Evolutionary conservation across 2,113 vertebrate species (phyloP), one percentile per base, ranked within the genome.

Genomic region (Struthidea cinerea): DNA sequence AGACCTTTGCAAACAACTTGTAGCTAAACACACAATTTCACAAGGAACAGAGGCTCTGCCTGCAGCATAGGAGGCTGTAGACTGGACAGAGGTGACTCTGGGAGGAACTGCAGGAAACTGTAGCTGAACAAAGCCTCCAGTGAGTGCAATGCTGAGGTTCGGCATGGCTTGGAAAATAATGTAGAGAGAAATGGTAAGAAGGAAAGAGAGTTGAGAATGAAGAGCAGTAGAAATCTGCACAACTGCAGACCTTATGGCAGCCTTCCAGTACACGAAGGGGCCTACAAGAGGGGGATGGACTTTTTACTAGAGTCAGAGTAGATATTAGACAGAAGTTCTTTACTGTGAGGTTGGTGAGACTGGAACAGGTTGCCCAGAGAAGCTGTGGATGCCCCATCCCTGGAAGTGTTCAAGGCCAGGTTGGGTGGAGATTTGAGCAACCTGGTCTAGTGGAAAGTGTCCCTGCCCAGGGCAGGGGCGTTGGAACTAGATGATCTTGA

Each of bases 381-480:
- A 64, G 26, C 14, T 49, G 67, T 18, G 14, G 35, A 1, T 57
- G 50, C 5, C 6, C 4, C 26, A 42, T 73, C 12, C 14, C 32
- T 80, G 42, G 50, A 16, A 27, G 17, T 13, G 21, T 9, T 42
- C 32, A 21, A 49, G 26, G 11, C 20, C 21, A 27, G 35, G 21
- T 0, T 64, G 26, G 67, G 37, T 50, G 35, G 4, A 5, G 17
- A 7, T 64, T 22, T 50, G 4, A 73, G 11, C 32, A 80, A 9
- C 32, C 32, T 42, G 42, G 11, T 2, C 42, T 23, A 27, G 17
- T 73, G 42, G 1, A 18, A 63, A 5, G 2, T 27, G 15, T 33
- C 5, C 8, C 32, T 80, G 42, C 7, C 14, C 14, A 19, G 11
- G 35, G 30, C 9, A 56, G 11, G 1, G 24, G 15, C 3, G 0